phyloP scores from a whole-genome alignment of 2,113 vertebrate genomes.

The Indri indri region DNA sequence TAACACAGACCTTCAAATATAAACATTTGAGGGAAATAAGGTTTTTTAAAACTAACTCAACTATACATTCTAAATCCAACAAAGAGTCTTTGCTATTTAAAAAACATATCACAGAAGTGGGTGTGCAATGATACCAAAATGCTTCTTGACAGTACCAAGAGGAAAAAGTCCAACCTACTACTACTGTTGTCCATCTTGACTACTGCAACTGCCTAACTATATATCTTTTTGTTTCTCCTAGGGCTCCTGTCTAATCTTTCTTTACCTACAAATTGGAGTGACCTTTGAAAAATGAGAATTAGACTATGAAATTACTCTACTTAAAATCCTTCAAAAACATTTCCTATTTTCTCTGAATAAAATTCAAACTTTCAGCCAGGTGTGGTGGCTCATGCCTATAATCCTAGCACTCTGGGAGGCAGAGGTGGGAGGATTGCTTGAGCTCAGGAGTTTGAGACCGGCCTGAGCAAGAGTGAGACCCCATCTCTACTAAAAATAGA shows the following conservation, averaged over 20 bases:
- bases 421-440: not conserved
- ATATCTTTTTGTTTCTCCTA: not conserved
- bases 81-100: constrained; percentile 20
- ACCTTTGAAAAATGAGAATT: constrained; percentile 25
- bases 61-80: constrained; percentile 3
- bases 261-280: not conserved
- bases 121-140: not conserved
- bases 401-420: not conserved
- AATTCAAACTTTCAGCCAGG: not conserved
- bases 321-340: constrained; percentile 8
- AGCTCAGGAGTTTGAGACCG: not conserved
- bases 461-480: too few species aligned
- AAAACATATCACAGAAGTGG: not conserved
- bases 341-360: not conserved
- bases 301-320: not conserved
- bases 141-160: not conserved
- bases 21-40: not conserved
- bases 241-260: not conserved
- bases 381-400: not conserved
- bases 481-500: too few species aligned
- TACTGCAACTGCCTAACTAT: not conserved
- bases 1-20: not conserved
- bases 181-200: not conserved
- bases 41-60: constrained; percentile 37
- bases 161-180: not conserved